These are phyloP conservation scores for Nemotelus pantherinus DNA, from an alignment of 2,888 invertebrate genomes.

Conservation along the genomic window DNA sequence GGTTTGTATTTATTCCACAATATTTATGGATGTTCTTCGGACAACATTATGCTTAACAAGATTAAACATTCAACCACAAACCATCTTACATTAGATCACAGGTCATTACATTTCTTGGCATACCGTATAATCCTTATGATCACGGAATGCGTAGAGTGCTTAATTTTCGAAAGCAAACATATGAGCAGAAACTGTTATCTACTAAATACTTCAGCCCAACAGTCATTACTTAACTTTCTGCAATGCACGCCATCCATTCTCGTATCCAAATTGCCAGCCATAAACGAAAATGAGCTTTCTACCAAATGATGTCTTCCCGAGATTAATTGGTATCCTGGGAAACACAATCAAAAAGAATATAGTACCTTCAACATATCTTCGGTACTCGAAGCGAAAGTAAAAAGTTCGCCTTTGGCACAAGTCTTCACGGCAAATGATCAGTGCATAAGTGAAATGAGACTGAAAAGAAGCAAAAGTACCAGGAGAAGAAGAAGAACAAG, in stretches of 20 bases:
- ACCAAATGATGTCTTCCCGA: slow-evolving; percentile 13
- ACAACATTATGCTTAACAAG: no score
- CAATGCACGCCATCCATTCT: slow-evolving; percentile 14
- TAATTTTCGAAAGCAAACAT: not conserved
- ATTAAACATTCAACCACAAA: no score
- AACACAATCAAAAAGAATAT: slow-evolving; percentile 32
- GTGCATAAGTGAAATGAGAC: slow-evolving; percentile 24
- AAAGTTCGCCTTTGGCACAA: slow-evolving; percentile 17
- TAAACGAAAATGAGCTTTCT: slow-evolving; percentile 38
- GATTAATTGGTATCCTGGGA: slow-evolving; percentile 35
- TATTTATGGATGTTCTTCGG: no score
- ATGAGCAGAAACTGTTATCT: not conserved
- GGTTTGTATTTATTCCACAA: no score
- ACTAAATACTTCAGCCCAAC: no score
- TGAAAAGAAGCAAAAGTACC: not conserved
- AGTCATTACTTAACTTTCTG: not conserved
- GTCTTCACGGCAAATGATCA: slow-evolving; percentile 35
- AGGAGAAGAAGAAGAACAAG: no score
- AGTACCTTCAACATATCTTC: not conserved
- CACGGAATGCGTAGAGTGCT: not conserved
- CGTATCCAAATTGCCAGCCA: slow-evolving; percentile 17
- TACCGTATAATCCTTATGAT: not conserved
- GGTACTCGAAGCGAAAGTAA: not conserved
- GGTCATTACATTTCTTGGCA: no score
- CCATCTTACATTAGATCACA: no score